Base-by-base conservation (phyloP, 2,797 vertebrate genomes). In the Perodicticus potto region DNA sequence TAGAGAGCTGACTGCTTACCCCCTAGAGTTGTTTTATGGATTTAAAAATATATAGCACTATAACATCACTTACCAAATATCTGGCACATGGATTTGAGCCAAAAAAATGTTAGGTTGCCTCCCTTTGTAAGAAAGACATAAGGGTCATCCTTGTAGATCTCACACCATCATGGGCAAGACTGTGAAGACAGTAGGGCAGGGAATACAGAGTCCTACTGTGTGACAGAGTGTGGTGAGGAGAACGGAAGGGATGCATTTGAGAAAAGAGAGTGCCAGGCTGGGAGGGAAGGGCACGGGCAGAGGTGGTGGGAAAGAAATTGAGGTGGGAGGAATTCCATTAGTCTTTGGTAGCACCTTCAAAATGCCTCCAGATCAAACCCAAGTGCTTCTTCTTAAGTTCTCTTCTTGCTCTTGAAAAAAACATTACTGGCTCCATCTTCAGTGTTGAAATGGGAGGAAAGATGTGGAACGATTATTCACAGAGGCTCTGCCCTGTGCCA, bases 211-310 rank as follows among this genome's bases (percentile, higher is more conserved):
- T 67, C 63, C 63, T 22, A 34, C 67, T 34, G 22, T 76, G 84
- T 70, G 86, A 69, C 27, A n/a, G 67, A 34, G 6, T 12, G 6
- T 12, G 6, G 32, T 6, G 1, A 89, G 57, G 59, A 2, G 5
- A 72, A 6, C 7, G 17, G 32, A 34, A 53, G 2, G 32, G 49
- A 32, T 0, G 1, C 3, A 11, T 53, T 17, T 1, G 3, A 7
- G 37, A 32, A 78, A 34, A 55, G 37, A 49, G 23, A n/a, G 13
- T 29, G 0, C 45, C 72, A 27, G 25, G 23, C 2, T 7, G 61
- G 45, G 32, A 63, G 17, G 20, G 29, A n/a, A 6, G 23, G 9
- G 25, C 40, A 6, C 13, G 9, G 40, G 2, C 0, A 0, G 11
- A 69, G 59, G 27, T 0, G 0, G 57, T 89, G 25, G 32, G 76